A percentile compares a stretch with the other conserved stretches of the same genome.
Evolutionary conservation across 2,113 vertebrate species (phyloP).

Genomic region (Chunga burmeisteri): DNA sequence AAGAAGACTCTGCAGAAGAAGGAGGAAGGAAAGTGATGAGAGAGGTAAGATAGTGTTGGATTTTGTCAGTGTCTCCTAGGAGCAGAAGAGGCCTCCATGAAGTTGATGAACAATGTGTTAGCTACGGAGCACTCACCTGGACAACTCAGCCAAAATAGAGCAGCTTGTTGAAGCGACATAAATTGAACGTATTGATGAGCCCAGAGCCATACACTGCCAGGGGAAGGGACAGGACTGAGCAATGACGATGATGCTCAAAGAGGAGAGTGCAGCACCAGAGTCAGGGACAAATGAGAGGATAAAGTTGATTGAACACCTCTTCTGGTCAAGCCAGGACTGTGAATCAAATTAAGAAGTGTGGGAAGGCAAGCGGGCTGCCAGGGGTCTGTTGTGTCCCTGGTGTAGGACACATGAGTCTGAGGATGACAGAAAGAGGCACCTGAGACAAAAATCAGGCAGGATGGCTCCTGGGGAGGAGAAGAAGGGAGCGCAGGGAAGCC

Average conservation of each 20-base stretch:
- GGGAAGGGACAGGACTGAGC: background rate
- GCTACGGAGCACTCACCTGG: background rate
- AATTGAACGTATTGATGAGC: background rate
- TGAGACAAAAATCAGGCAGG: background rate
- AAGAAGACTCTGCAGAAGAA: background rate
- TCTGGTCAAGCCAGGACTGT: background rate
- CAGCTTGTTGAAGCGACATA: background rate
- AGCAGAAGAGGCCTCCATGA: constrained; percentile 8
- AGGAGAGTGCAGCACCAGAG: background rate
- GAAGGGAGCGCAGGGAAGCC: background rate
- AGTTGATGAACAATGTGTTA: background rate
- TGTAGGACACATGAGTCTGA: background rate
- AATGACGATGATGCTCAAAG: background rate
- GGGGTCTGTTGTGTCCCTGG: background rate
- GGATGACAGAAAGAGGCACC: background rate
- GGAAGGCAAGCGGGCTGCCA: background rate
- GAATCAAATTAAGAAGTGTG: background rate
- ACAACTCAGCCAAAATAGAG: background rate
- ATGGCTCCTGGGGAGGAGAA: background rate
- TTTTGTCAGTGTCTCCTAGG: background rate
- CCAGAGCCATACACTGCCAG: background rate
- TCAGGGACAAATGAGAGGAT: background rate
- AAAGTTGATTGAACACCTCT: background rate
- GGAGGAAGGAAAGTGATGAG: background rate
- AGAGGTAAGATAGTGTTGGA: background rate